Evolutionary conservation across 2,888 invertebrate species (phyloP), one percentile per base, ranked within the genome.

Genomic region (Beris morrisii): DNA sequence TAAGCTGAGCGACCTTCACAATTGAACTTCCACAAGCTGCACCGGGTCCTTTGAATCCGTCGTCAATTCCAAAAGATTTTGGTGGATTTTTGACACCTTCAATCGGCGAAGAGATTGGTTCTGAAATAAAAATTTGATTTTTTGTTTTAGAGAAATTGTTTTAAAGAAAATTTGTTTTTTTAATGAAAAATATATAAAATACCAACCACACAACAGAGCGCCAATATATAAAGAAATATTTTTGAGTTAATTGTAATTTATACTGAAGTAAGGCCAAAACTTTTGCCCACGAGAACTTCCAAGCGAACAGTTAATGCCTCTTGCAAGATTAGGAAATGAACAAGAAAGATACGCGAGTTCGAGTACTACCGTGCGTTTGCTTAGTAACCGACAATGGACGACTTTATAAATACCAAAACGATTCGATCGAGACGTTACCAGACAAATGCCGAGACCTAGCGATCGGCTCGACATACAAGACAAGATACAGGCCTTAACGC

Each of bases 1-100:
- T 87, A 65, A 70, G 70, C 32, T 71, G 71, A 5, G 84, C 84
- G 56, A 86, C 85, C 71, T 82, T 79, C 32, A 87, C 83, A 57
- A 87, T 85, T 7, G 87, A 86, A 66, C 83, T 84, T 56, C 87
- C 90, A 73, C 90, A 90, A 56, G 87, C 87, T 52, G 89, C 88
- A 32, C 87, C 86, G 75, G 87, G 87, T 67, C 86, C 84, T 77
- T 86, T 86, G 78, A 87, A 87, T 64, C 89, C 89, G 82, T 90
- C 90, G 75, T 90, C 89, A 0, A 84, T 84, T 5, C 88, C 88
- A 50, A 85, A 85, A 4, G 89, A 86, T 77, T 86, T 86, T 28
- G 83, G 72, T 22, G 84, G 72, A 64, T 68, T 66, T 68, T 70
- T 70, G 9, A 66, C 64, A 58, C 65, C 80, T 72, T 83, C 83